phyloP scores from a whole-genome alignment of 2,113 vertebrate genomes.

The Ochotona princeps region DNA sequence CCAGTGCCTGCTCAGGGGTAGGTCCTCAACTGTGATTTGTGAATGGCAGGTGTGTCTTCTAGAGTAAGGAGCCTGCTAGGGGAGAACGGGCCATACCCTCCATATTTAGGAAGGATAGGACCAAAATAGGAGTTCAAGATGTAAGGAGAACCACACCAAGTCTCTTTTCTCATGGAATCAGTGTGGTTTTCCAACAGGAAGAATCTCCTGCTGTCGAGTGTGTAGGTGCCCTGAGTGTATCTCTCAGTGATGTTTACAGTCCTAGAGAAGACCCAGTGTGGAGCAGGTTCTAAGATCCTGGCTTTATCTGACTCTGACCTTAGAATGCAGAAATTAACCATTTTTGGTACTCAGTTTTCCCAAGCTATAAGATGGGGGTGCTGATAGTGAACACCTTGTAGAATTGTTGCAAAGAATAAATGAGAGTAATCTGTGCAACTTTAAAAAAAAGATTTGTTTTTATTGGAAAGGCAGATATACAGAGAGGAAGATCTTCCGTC shows the following conservation, averaged over 20 bases:
- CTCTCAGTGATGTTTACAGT: not conserved
- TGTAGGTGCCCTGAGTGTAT: no score
- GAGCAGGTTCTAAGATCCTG: not conserved
- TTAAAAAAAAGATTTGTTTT: no score
- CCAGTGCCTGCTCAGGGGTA: rapidly evolving
- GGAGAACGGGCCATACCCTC: not conserved
- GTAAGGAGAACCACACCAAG: not conserved
- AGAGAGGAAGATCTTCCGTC: no score
- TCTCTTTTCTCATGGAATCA: slow-evolving; percentile 36
- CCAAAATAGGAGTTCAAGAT: slow-evolving; percentile 18
- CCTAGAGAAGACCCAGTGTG: not conserved
- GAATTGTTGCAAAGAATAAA: not conserved
- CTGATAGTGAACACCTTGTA: not conserved
- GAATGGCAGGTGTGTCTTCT: not conserved
- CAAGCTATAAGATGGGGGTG: not conserved
- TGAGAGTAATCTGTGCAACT: no score
- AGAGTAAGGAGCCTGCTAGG: not conserved
- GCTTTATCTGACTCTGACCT: not conserved
- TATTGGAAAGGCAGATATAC: no score
- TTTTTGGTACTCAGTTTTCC: not conserved
- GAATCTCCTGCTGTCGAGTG: not conserved
- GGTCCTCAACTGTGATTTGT: not conserved
- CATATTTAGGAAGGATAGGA: not conserved
- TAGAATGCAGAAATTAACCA: not conserved
- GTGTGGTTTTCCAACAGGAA: not conserved